A percentile compares a stretch with the other conserved stretches of the same genome.
Evolutionary conservation across 37 sponge, comb jelly and placozoan species (phyloP).

Genomic region (Beroe ovata): DNA sequence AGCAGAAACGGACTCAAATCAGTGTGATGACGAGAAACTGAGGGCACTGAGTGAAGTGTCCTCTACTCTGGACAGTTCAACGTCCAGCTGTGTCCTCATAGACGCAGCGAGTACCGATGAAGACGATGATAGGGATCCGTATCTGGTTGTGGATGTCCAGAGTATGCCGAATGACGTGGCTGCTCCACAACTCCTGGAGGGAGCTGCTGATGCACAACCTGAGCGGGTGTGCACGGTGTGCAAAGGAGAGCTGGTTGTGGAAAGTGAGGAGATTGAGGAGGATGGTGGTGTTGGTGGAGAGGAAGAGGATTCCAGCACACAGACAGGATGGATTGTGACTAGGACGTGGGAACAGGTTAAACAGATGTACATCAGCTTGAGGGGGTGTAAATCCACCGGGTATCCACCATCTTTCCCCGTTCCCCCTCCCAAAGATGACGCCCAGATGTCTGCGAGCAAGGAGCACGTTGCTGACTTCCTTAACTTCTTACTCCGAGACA

Average conservation of each 20-base stretch:
- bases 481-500: conserved; percentile 14
- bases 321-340: conserved; percentile 16
- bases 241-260: background rate
- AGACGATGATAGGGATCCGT: conserved; percentile 11
- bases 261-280: background rate
- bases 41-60: background rate
- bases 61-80: background rate
- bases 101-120: background rate
- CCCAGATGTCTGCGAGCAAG: conserved; percentile 2
- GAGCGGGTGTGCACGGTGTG: background rate
- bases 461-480: conserved; percentile 14
- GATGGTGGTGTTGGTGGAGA: too few relatives aligned
- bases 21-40: conserved; percentile 32
- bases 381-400: conserved; percentile 5
- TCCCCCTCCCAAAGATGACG: background rate
- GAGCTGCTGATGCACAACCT: background rate
- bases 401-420: conserved; percentile 20
- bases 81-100: background rate
- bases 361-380: background rate
- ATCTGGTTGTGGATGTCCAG: conserved; percentile 22
- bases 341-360: background rate
- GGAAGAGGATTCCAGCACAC: background rate
- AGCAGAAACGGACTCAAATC: background rate
- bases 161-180: background rate
- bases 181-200: conserved; percentile 9